Base-by-base conservation (phyloP, 1,140 invertebrate species). In the Micrasema longulum region DNA sequence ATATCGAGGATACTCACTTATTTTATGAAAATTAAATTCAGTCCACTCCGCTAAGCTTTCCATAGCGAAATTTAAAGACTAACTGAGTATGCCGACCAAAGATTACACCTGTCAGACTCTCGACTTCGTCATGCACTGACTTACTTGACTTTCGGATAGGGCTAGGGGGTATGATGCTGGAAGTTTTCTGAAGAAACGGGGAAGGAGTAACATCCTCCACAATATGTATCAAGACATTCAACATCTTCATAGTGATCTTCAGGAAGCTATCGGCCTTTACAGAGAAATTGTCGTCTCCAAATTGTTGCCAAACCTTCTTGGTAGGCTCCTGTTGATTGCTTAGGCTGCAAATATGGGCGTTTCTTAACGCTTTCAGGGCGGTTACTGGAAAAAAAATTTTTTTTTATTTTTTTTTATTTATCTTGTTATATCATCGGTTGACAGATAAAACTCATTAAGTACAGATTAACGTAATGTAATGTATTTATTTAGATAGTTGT, bases 151-250 rank as follows among this genome's bases (percentile, higher is more conserved):
- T 84, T 60, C 84, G 77, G 9, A 84, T 83, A 0, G 84, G 83
- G 72, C 83, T 87, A 0, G 87, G 85, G 0, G 87, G 88, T 18
- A 89, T 78, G 1, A 86, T 84, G 73, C 87, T 86, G 1, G 83
- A 78, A 11, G 80, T 77, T 60, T 86, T 84, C 76, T 87, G 83
- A 50, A 89, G 86, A 45, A 88, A 83, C 0, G 89, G 81, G 41
- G 87, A 85, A 55, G 91, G 86, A 67, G 87, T 86, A 48, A 89
- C 83, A 64, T 94, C 92, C 76, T 95, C 92, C 50, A 94, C 88
- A 47, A 95, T 88, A 79, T 93, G 91, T 16, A 90, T 87, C 77
- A 91, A 89, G 47, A 93, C 89, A 78, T 93, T 93, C 20, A 95
- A 77, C 41, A 94, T 79, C 78, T 91, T 89, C 36, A 91, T 78